Evolutionary conservation across 2,113 vertebrate species (phyloP).

Genomic region (Cisticola juncidis): DNA sequence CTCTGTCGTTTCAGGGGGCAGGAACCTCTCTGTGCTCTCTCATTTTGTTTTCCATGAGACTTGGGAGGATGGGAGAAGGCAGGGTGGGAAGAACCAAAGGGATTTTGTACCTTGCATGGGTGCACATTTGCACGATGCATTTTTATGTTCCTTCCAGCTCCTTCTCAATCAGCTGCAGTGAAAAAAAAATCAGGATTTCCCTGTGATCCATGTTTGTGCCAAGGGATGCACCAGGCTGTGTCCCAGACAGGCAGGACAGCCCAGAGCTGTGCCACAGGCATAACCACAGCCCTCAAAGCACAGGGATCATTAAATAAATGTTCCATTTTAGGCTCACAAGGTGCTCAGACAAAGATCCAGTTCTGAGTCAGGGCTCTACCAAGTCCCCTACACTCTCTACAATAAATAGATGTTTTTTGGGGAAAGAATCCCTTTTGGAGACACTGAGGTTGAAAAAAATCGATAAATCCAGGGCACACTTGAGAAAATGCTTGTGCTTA

Average conservation of each 20-base stretch:
- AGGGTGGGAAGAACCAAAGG: not conserved
- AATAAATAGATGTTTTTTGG: not conserved
- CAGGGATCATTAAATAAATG: not conserved
- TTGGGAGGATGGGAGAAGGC: not conserved
- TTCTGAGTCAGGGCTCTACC: not conserved
- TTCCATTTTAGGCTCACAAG: not conserved
- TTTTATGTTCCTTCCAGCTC: not conserved
- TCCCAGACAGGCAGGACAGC: not conserved
- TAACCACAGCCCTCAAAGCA: not conserved
- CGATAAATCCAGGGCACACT: not conserved
- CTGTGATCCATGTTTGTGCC: fast-evolving
- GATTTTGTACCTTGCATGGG: not conserved
- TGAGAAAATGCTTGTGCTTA: not conserved
- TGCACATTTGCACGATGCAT: fast-evolving
- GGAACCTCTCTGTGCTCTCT: not conserved
- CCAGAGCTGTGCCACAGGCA: not conserved
- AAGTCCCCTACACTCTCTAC: fast-evolving
- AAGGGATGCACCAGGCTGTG: not conserved
- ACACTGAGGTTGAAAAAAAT: not conserved
- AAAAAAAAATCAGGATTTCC: not conserved
- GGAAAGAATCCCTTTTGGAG: not conserved
- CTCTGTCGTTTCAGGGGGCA: not conserved
- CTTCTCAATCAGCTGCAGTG: not conserved
- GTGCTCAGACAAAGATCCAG: not conserved
- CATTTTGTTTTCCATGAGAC: fast-evolving